Conservation (phyloP, 2,113 vertebrate species). For the Todiramphus saurophagus region DNA sequence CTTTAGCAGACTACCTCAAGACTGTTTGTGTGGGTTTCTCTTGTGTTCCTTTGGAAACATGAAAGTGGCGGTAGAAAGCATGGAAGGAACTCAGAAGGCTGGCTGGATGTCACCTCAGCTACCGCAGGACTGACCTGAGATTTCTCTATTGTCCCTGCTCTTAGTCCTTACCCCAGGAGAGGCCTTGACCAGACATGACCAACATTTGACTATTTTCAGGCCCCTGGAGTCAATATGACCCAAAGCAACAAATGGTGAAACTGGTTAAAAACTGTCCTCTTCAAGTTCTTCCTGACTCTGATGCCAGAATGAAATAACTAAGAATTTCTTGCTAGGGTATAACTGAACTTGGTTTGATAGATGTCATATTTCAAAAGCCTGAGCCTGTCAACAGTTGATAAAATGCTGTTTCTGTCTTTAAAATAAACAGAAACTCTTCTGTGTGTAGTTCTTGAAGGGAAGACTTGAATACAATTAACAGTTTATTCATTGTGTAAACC, state of each 20-base stretch:
- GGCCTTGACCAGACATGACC: not conserved
- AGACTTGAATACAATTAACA: slow-evolving; percentile 11
- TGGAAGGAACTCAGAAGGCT: not conserved
- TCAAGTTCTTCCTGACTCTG: not conserved
- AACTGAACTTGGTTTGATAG: not conserved
- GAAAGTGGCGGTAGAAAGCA: not conserved
- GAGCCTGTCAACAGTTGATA: not conserved
- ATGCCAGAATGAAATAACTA: not conserved
- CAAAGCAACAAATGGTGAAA: not conserved
- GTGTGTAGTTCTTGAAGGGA: slow-evolving; percentile 14
- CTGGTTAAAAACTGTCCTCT: not conserved
- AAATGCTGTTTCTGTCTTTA: slow-evolving; percentile 5
- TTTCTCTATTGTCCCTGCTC: not conserved
- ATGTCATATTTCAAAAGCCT: not conserved
- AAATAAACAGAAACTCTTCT: slow-evolving; percentile 49
- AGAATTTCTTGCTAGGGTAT: not conserved
- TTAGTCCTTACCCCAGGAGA: not conserved
- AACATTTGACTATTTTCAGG: not conserved
- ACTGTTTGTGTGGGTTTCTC: not conserved
- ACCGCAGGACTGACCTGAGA: not conserved
- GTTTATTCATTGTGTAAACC: slow-evolving; percentile 46
- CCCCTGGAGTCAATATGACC: not conserved
- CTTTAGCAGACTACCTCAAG: not conserved
- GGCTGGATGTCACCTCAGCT: not conserved
- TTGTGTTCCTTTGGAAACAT: not conserved